Conservation (phyloP, 2,888 invertebrate genomes). For the Melipona bicolor region DNA sequence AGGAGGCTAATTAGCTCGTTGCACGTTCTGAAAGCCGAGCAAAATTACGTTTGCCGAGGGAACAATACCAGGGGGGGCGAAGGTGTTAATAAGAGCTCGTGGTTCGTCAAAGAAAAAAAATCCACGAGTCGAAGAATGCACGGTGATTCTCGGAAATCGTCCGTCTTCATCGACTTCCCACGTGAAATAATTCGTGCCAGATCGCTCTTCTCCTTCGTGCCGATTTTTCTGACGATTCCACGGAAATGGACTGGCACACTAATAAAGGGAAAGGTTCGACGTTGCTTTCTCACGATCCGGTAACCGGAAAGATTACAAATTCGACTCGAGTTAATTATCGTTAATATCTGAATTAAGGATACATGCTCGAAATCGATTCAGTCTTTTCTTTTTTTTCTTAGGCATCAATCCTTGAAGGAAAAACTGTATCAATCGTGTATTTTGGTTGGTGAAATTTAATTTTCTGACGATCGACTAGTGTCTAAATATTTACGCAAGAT, state of each 20-base stretch:
- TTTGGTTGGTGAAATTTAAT: no score
- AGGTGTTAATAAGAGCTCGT: conserved; percentile 40
- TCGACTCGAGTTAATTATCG: conserved; percentile 69
- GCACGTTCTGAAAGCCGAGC: conserved; percentile 33
- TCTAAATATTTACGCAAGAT: no score
- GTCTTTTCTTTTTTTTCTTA: not conserved
- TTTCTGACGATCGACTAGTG: no score
- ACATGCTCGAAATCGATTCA: conserved; percentile 58
- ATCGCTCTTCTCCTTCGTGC: not conserved
- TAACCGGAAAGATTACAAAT: conserved; percentile 23
- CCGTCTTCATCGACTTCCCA: conserved; percentile 12
- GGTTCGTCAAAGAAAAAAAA: conserved; percentile 26
- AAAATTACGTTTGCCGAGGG: conserved; percentile 34
- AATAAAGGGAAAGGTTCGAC: conserved; percentile 38
- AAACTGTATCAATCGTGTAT: no score
- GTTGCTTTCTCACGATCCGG: conserved; percentile 58
- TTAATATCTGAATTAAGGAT: conserved; percentile 76
- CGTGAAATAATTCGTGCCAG: conserved; percentile 23
- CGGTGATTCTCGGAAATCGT: conserved; percentile 32
- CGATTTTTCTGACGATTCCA: conserved; percentile 26
- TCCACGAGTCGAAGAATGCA: conserved; percentile 5
- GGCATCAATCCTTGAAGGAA: not conserved
- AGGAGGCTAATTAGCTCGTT: conserved; percentile 25
- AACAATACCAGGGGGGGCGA: conserved; percentile 18
- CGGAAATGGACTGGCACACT: conserved; percentile 33